Evolutionary conservation across 2,888 invertebrate genomes (phyloP).

Genomic region (Heteromurus nitidus): DNA sequence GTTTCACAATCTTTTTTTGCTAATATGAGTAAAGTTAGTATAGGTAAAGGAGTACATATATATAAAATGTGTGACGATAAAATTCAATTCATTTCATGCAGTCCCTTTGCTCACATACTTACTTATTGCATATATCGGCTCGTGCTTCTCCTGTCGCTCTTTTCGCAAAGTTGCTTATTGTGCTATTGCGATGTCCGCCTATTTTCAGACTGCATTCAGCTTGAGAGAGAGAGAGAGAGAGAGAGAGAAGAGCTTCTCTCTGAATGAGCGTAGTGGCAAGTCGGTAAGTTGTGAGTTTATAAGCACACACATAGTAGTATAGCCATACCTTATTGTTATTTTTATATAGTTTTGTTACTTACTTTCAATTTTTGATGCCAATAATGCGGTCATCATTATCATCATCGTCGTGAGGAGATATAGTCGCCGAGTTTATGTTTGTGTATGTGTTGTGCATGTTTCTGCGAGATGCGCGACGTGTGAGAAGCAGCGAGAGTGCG

Average conservation of each 20-base stretch:
- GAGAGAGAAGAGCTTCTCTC: no score
- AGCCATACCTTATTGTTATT: conserved; percentile 36
- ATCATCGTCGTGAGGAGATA: conserved; percentile 21
- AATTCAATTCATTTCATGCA: conserved; percentile 9
- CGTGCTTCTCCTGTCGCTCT: conserved; percentile 42
- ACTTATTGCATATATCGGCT: neutral
- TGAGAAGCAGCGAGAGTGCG: conserved; percentile 18
- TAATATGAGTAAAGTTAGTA: conserved; percentile 32
- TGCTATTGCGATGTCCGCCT: conserved; percentile 55
- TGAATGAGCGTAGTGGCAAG: no score
- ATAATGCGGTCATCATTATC: conserved; percentile 65
- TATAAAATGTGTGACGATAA: conserved; percentile 3
- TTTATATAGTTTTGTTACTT: conserved; percentile 52
- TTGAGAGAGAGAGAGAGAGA: no score
- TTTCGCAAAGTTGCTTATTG: conserved; percentile 18
- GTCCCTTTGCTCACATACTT: conserved; percentile 30
- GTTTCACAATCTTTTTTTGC: conserved; percentile 56
- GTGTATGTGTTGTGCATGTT: conserved; percentile 27
- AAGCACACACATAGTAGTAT: conserved; percentile 9
- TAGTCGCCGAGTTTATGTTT: conserved; percentile 21
- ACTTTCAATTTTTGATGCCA: conserved; percentile 68
- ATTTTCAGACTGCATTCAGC: conserved; percentile 61
- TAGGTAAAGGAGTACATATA: neutral
- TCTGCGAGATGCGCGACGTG: no score
- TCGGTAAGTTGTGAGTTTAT: no score